phyloP scores from a whole-genome alignment of 2,113 vertebrate species.

The Xenus cinereus region DNA sequence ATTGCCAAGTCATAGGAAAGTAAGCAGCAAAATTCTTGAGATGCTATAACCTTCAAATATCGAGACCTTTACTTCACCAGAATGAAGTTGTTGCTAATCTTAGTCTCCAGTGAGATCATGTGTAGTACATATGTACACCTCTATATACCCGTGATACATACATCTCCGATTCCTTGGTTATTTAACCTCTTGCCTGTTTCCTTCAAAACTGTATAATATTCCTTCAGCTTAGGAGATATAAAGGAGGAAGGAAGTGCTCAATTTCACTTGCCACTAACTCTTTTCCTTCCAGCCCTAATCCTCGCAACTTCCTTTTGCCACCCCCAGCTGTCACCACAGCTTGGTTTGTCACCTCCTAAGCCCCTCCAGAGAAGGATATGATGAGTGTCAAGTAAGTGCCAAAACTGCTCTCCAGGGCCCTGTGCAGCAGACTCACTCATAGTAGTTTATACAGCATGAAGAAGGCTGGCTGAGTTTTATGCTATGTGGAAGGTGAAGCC shows the following conservation, averaged over 20 bases:
- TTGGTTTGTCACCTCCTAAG: constrained; percentile 51
- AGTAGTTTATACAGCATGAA: not conserved
- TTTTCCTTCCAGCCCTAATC: not conserved
- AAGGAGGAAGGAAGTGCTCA: not conserved
- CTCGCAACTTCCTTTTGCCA: constrained; percentile 24
- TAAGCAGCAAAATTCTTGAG: not conserved
- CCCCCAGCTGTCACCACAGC: constrained; percentile 16
- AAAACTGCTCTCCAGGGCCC: not conserved
- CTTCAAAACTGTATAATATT: not conserved
- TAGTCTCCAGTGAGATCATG: not conserved
- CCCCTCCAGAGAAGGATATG: not conserved
- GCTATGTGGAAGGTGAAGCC: not conserved
- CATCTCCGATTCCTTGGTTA: not conserved
- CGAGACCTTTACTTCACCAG: not conserved
- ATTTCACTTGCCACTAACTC: not conserved
- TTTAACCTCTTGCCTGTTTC: not conserved
- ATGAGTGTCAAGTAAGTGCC: constrained; percentile 20
- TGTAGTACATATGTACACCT: not conserved
- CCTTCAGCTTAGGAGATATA: not conserved
- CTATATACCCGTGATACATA: not conserved
- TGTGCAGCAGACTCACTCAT: not conserved
- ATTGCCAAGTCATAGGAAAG: not conserved
- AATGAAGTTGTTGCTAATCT: not conserved
- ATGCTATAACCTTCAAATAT: not conserved
- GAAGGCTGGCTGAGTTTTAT: not conserved